These are phyloP conservation scores for Brienomyrus brachyistius DNA, from an alignment of 2,113 vertebrate species.

Conservation along the genomic window DNA sequence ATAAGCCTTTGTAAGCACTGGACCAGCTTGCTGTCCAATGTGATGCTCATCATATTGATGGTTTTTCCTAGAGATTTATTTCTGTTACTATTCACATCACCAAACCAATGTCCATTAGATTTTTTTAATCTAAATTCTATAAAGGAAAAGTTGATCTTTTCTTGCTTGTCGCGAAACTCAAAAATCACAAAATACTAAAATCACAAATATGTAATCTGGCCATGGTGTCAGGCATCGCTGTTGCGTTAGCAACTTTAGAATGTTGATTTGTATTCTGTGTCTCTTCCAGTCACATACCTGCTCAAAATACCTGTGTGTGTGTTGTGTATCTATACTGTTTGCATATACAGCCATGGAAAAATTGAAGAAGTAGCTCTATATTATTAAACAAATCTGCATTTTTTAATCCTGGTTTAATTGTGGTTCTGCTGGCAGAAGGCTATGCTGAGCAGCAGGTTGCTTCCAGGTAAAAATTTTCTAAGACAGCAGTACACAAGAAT, in stretches of 20 bases:
- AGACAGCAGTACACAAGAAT: too few relatives aligned
- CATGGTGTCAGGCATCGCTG: background rate
- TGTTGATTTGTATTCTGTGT: background rate
- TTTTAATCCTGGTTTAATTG: too few relatives aligned
- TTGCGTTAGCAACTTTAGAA: background rate
- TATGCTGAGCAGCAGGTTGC: too few relatives aligned
- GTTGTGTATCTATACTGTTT: background rate
- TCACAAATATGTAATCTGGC: background rate
- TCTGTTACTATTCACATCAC: background rate
- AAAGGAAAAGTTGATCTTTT: background rate
- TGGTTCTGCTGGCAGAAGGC: too few relatives aligned
- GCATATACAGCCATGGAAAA: background rate
- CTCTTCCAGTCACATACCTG: background rate
- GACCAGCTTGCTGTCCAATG: background rate
- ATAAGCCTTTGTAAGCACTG: background rate
- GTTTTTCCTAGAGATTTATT: background rate
- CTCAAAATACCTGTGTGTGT: background rate
- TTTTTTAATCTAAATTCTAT: background rate
- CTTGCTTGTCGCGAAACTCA: background rate
- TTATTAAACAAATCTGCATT: too few relatives aligned
- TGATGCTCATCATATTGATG: background rate
- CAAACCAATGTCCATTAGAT: background rate
- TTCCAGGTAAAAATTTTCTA: too few relatives aligned
- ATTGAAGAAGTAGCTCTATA: too few relatives aligned
- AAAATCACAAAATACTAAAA: background rate